Evolutionary conservation across 2,888 invertebrate species (phyloP).

Genomic region (Drosophila neotestacea): DNA sequence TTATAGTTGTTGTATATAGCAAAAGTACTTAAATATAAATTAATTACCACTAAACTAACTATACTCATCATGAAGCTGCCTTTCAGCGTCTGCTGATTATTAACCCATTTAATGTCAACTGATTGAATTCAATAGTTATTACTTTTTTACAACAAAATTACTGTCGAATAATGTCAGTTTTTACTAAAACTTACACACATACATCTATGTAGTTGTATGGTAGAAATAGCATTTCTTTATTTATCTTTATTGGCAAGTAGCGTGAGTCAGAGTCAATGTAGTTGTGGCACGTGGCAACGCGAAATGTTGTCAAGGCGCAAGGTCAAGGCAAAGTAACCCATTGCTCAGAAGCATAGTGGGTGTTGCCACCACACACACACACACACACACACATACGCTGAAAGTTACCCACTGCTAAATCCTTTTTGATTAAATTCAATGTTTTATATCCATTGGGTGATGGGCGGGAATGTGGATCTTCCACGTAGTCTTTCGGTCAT

Average conservation of each 20-base stretch:
- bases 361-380: slow-evolving; percentile 24
- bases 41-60: neutral
- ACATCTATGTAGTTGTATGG: slow-evolving; percentile 2
- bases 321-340: slow-evolving; percentile 72
- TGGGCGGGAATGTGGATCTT: slow-evolving; percentile 29
- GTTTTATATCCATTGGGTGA: slow-evolving; percentile 75
- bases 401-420: slow-evolving; percentile 63
- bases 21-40: too few species aligned
- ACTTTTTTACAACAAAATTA: slow-evolving; percentile 29
- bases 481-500: slow-evolving; percentile 56
- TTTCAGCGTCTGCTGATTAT: slow-evolving; percentile 1
- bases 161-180: slow-evolving; percentile 23
- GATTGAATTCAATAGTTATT: slow-evolving; percentile 27
- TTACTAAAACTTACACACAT: slow-evolving; percentile 19
- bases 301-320: slow-evolving; percentile 62
- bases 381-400: slow-evolving; percentile 18
- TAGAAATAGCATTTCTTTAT: slow-evolving; percentile 30
- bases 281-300: slow-evolving; percentile 69
- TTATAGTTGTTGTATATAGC: neutral
- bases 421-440: slow-evolving; percentile 81
- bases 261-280: slow-evolving; percentile 12
- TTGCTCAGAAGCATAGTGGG: slow-evolving; percentile 33
- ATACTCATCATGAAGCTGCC: too few species aligned
- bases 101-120: slow-evolving; percentile 24
- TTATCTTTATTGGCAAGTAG: slow-evolving; percentile 49